Percentiles rank a stretch among this genome's conserved stretches.
phyloP scores from a whole-genome alignment of 2,113 vertebrate genomes.

The Mustela nigripes region DNA sequence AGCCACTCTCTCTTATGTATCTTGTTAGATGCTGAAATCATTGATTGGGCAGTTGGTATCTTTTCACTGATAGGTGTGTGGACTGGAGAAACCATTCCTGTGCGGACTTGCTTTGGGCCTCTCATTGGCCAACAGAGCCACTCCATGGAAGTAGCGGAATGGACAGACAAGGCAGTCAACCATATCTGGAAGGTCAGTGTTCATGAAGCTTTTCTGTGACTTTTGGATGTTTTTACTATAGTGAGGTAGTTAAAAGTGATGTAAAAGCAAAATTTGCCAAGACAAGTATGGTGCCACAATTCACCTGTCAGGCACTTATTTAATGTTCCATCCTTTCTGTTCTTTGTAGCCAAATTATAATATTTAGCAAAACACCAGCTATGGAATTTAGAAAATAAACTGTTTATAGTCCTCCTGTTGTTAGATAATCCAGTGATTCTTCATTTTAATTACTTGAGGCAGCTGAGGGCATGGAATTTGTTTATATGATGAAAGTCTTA shows the following conservation, averaged over 20 bases:
- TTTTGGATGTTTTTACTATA: slow-evolving; percentile 7
- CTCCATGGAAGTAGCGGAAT: slow-evolving; percentile 95
- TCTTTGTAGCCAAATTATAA: not conserved
- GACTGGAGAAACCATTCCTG: slow-evolving; percentile 94
- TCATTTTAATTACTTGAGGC: slow-evolving; percentile 8
- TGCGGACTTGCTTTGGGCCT: slow-evolving; percentile 97
- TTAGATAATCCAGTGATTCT: not conserved
- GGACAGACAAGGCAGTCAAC: slow-evolving; percentile 95
- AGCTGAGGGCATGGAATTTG: not conserved
- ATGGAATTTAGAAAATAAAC: not conserved
- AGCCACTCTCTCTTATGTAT: not conserved
- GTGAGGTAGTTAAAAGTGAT: not conserved
- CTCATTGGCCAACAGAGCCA: slow-evolving; percentile 97
- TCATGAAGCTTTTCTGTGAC: not conserved
- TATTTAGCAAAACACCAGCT: not conserved
- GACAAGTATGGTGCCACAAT: not conserved
- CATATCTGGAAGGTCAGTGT: slow-evolving; percentile 97
- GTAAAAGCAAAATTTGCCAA: not conserved
- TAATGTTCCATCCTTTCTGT: not conserved
- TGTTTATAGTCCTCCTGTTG: not conserved
- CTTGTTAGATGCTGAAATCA: slow-evolving; percentile 43
- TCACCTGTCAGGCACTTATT: not conserved
- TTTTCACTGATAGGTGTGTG: slow-evolving; percentile 92
- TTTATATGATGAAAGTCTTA: slow-evolving; percentile 42
- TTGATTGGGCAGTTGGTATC: slow-evolving; percentile 75